Conservation (phyloP, 2,797 vertebrate genomes). For the Xenops minutus region DNA sequence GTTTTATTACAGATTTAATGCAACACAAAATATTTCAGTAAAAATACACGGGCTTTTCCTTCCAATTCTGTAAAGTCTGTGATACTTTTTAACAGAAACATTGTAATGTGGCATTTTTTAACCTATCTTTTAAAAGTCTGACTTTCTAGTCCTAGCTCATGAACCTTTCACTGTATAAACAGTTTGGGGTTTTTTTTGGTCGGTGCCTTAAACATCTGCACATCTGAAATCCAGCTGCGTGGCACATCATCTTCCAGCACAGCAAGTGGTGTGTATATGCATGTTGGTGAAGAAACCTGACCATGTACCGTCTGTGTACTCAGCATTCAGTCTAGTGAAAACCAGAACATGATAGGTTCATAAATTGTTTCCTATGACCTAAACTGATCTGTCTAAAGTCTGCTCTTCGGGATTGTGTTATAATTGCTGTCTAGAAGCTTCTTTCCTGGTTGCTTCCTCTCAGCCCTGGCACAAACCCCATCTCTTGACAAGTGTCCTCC, state of each 20-base stretch:
- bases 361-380: slow-evolving; percentile 71
- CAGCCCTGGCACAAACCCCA: not conserved
- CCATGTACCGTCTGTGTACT: not conserved
- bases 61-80: slow-evolving; percentile 52
- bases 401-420: slow-evolving; percentile 62
- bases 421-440: slow-evolving; percentile 79
- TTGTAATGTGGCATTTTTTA: slow-evolving; percentile 65
- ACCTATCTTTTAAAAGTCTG: slow-evolving; percentile 78
- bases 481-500: not conserved
- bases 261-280: slow-evolving; percentile 57
- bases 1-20: not conserved
- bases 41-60: slow-evolving; percentile 56
- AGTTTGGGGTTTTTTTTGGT: not conserved
- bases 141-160: slow-evolving; percentile 78
- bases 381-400: slow-evolving; percentile 76
- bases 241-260: slow-evolving; percentile 33
- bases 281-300: slow-evolving; percentile 74
- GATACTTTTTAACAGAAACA: slow-evolving; percentile 72
- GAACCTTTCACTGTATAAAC: slow-evolving; percentile 77
- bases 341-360: slow-evolving; percentile 65
- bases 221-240: slow-evolving; percentile 19
- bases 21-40: not conserved
- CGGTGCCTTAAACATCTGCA: slow-evolving; percentile 31
- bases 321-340: slow-evolving; percentile 66
- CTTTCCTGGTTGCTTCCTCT: slow-evolving; percentile 31